Evolutionary conservation across 2,888 invertebrate species (phyloP).

Genomic region (Eueremaeus valkanovi): DNA sequence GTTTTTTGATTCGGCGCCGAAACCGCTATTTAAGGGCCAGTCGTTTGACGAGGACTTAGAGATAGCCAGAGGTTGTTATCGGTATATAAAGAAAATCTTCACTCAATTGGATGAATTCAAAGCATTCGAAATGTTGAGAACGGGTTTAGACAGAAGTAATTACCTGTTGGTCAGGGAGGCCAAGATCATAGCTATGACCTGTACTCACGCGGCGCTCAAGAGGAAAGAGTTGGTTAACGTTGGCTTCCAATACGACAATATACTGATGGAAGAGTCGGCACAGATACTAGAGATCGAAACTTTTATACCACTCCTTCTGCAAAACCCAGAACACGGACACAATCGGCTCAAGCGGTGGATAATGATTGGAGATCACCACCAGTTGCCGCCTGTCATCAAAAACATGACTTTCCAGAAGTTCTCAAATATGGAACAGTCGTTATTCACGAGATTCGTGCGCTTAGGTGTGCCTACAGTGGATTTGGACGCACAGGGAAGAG

Average conservation of each 20-base stretch:
- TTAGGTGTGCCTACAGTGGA: constrained; percentile 96
- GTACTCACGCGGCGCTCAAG: constrained; percentile 97
- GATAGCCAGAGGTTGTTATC: constrained; percentile 85
- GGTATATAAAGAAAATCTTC: constrained; percentile 91
- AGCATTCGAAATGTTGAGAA: constrained; percentile 92
- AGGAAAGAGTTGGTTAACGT: constrained; percentile 91
- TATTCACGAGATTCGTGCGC: constrained; percentile 92
- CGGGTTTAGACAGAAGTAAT: constrained; percentile 90
- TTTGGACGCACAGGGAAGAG: constrained; percentile 94
- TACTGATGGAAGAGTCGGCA: constrained; percentile 98
- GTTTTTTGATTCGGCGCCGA: constrained; percentile 89
- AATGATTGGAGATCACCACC: constrained; percentile 99
- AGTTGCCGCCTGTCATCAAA: constrained; percentile 97
- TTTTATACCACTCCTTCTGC: constrained; percentile 95
- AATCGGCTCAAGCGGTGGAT: constrained; percentile 98
- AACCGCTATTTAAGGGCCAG: constrained; percentile 69
- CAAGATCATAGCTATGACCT: constrained; percentile 99
- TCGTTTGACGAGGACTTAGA: constrained; percentile 76
- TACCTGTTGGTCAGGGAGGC: constrained; percentile 97
- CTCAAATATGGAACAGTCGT: constrained; percentile 98
- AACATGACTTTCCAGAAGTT: constrained; percentile 99
- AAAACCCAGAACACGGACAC: constrained; percentile 93
- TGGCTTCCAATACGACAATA: constrained; percentile 96
- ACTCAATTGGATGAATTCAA: constrained; percentile 95
- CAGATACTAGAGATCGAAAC: constrained; percentile 99